Base-by-base conservation (phyloP, 2,888 invertebrate species). In the Drosophila austrosaltans region DNA sequence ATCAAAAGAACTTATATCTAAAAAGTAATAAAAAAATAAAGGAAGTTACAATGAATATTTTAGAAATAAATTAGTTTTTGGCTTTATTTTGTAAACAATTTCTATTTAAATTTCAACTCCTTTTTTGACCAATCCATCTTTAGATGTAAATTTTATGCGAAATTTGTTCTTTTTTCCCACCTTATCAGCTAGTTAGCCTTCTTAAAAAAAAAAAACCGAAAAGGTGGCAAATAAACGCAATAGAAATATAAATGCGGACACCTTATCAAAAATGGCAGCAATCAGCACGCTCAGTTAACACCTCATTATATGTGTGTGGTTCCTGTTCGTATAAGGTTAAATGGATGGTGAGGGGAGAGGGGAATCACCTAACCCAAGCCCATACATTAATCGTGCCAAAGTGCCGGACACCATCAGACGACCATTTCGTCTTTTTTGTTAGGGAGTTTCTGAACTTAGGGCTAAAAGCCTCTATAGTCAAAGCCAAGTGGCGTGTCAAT, bases 401-500 rank as follows among this genome's bases (percentile, higher is more conserved):
- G 64, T 53, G 65, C 42, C 62, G 53, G 62, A 63, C 57, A 68
- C 63, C 53, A 57, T 71, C 58, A 40, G 62, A 48, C 22, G 58
- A 67, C 58, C 63, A 63, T 73, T 69, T 81, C 76, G 69, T 63
- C 69, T 75, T 60, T 64, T 67, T 39, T 63, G 36, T 57, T 4
- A 62, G 66, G 62, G 53, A 44, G 58, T 48, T 66, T 32, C 30
- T 62, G 56, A 40, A 25, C 59, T 58, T 44, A 12, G 42, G 42
- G 60, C 68, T 75, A 67, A 74, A 63, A 73, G 75, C 63, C 75
- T 57, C 59, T 44, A 61, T 66, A 77, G 80, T 85, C 84, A 81
- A 79, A 87, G 89, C 75, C 82, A 89, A 85, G 87, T 85, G 89
- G 87, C 85, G 85, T 85, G 89, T 85, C 85, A 85, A 85, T 85